phyloP scores from a whole-genome alignment of 1,140 invertebrate species.

The Amphibalanus amphitrite region DNA sequence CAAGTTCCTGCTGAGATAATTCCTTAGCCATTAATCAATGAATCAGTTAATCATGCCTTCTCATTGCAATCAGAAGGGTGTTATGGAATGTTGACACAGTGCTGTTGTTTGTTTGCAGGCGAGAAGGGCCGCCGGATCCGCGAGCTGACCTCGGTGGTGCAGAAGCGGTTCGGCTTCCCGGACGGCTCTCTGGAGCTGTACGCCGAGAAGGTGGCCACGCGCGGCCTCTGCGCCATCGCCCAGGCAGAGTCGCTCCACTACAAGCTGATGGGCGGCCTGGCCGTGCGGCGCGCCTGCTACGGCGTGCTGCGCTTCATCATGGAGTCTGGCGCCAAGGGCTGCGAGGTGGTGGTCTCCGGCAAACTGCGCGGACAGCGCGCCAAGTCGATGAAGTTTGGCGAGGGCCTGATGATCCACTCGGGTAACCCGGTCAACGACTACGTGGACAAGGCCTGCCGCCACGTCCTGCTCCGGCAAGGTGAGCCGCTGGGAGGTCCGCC shows the following conservation, averaged over 20 bases:
- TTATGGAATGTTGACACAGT: neutral
- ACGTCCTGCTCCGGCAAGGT: conserved; percentile 93
- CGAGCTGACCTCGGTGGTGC: conserved; percentile 93
- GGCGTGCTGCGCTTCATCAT: conserved; percentile 98
- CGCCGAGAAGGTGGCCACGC: conserved; percentile 94
- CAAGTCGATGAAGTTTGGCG: conserved; percentile 99
- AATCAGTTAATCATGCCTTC: no score
- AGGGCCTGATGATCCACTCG: conserved; percentile 99
- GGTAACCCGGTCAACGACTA: conserved; percentile 98
- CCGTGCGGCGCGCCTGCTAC: conserved; percentile 88
- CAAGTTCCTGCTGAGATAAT: no score
- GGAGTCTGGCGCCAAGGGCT: conserved; percentile 86
- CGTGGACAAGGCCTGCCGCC: conserved; percentile 91
- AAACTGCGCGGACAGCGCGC: conserved; percentile 97
- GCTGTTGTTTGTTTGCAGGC: conserved; percentile 19
- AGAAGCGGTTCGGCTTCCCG: conserved; percentile 92
- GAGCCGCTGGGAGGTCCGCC: no score
- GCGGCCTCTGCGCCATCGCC: conserved; percentile 96
- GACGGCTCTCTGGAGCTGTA: conserved; percentile 89
- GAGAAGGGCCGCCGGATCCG: conserved; percentile 53
- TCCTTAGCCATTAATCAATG: neutral
- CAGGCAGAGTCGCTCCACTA: conserved; percentile 97
- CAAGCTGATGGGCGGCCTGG: conserved; percentile 90
- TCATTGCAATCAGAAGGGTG: no score
- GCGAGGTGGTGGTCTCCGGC: conserved; percentile 82